Conservation (phyloP, 2,113 vertebrate species). For the Psephotus haematonotus region DNA sequence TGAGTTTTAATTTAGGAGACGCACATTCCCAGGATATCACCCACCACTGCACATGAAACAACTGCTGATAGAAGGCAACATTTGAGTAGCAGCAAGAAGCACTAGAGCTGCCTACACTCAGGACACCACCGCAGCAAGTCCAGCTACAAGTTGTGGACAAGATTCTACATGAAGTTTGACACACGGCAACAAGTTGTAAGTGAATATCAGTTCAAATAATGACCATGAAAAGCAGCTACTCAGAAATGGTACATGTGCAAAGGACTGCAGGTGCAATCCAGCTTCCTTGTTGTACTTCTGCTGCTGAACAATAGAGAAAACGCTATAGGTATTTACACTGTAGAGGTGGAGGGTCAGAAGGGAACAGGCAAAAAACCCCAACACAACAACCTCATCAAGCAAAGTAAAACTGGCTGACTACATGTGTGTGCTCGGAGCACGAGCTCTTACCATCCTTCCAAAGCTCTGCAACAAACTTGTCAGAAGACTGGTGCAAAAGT, state of each 20-base stretch:
- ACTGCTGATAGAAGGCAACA: not conserved
- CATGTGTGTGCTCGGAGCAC: not conserved
- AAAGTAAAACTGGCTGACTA: not conserved
- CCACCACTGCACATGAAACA: not conserved
- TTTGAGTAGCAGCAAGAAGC: not conserved
- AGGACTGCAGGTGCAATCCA: not conserved
- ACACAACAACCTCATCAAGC: not conserved
- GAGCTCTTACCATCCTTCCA: conserved; percentile 94
- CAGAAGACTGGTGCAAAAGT: conserved; percentile 93
- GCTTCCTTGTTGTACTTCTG: not conserved
- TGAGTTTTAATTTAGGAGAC: not conserved
- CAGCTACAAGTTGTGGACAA: not conserved
- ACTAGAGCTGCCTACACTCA: not conserved
- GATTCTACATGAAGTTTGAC: not conserved
- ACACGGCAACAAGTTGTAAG: not conserved
- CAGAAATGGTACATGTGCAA: conserved; percentile 49
- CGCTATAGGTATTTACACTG: not conserved
- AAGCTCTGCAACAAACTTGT: conserved; percentile 95
- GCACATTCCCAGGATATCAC: not conserved
- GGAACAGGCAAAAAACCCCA: not conserved
- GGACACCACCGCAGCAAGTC: not conserved
- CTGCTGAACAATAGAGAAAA: not conserved
- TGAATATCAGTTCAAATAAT: not conserved
- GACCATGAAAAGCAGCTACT: conserved; percentile 55
- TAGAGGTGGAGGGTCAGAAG: not conserved